Evolutionary conservation across 2,797 vertebrate genomes (phyloP), one percentile per base, ranked within the genome.

Genomic region (Tauraco hartlaubi): DNA sequence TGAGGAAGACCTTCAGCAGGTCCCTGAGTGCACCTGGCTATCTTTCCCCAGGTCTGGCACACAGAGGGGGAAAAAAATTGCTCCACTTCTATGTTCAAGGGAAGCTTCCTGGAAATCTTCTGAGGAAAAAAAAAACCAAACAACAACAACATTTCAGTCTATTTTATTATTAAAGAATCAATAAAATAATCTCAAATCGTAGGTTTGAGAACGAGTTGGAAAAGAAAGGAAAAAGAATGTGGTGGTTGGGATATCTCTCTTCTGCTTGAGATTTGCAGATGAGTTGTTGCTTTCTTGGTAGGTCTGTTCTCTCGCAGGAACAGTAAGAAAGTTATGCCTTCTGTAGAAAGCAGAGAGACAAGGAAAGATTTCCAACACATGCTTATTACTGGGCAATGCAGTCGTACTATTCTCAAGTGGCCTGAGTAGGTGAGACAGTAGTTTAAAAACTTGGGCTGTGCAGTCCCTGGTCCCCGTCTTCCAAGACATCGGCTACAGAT

Each of bases 341-440:
- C 54, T 75, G 13, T 39, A n/a, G 55, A 86, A 76, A 63, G 21
- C 39, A 48, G 17, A 72, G n/a, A 74, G 41, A 63, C 85, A 72
- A 59, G 12, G 25, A 79, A 78, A 79, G 15, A 43, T 66, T 85
- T 91, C 61, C 39, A 93, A 11, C 4, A 43, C 7, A 9, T 44
- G 23, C 6, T 67, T 63, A 43, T 83, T 74, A 33, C 0, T 2
- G 61, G 31, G 20, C 1, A 5, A 21, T 54, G 26, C 22, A 88
- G 31, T 35, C 19, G 56, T 52, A n/a, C 35, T 33, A 9, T 31
- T 71, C 39, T 78, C 77, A 85, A 73, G 59, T 29, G 56, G 44
- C 61, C 44, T 67, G 62, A 69, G 54, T 14, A 63, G 44, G 64
- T 87, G 89, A 96, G 63, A 92, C 69, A 81, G 88, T 76, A 91